Base-by-base conservation (phyloP, 2,113 vertebrate genomes). In the Prietella phreatophila region DNA sequence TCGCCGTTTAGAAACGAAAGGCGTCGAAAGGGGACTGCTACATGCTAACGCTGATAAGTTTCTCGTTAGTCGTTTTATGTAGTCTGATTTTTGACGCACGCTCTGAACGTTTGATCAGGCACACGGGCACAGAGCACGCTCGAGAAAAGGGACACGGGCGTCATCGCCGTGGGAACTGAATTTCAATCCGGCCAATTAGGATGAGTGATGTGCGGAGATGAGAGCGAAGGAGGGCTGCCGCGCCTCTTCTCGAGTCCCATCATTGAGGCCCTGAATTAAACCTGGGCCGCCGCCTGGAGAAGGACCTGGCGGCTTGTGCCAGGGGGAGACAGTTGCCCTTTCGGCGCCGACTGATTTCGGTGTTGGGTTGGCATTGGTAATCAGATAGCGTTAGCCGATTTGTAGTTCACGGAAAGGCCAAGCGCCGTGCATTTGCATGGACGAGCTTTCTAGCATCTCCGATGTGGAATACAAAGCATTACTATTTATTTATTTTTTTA, bases 101-200 rank as follows among this genome's bases (percentile, higher is more conserved):
- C 80, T 33, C 55, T 65, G 39, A 76, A 53, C 81, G 79, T 91
- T 92, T 91, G 88, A 91, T 90, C 87, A 83, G 61, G 58, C 71
- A 69, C 56, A 55, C 36, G 42, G n/a, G 27, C 25, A 6, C n/a
- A n/a, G 55, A 58, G 56, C 7, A 79, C 75, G 71, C 65, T 20
- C 17, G 67, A 25, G 50, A 2, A 27, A 55, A 56, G 53, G n/a
- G 30, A 60, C 80, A 27, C 6, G 33, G 83, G 85, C 56, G 55
- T 17, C 25, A 84, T 81, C 42, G 33, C 87, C 61, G 85, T 80
- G 87, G 71, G 86, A 82, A 84, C 39, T 71, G 89, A 91, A 90
- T 90, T 90, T 83, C 86, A 89, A 63, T 82, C 82, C 76, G 50
- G 83, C 61, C 89, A 90, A 89, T 91, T 86, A 88, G 89, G 81